Conservation (phyloP, 2,113 vertebrate genomes). For the Tetrao urogallus region DNA sequence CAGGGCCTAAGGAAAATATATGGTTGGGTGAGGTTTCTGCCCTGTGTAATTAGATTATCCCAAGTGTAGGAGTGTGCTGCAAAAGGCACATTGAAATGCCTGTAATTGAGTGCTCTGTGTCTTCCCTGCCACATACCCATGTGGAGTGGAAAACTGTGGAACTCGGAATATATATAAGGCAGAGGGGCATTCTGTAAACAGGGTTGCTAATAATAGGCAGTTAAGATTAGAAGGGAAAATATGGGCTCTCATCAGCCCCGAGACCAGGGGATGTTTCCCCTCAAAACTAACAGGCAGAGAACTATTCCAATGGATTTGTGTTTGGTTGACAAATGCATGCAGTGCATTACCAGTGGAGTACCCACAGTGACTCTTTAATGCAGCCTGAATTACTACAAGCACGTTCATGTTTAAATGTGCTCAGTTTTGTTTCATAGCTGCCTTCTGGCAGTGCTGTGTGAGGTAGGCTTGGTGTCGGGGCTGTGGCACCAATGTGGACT, state of each 20-base stretch:
- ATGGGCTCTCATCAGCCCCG: not conserved
- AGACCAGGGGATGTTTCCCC: not conserved
- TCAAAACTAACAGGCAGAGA: conserved; percentile 17
- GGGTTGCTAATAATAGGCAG: not conserved
- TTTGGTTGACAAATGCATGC: not conserved
- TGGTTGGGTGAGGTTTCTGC: conserved; percentile 59
- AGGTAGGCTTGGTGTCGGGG: not conserved
- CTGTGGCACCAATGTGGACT: not conserved
- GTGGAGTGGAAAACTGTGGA: conserved; percentile 6
- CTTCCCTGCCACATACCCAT: not conserved
- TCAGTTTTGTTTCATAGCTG: not conserved
- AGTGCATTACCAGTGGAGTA: not conserved
- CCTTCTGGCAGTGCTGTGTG: not conserved
- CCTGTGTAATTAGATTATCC: conserved; percentile 69
- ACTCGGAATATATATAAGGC: not conserved
- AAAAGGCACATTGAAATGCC: conserved; percentile 62
- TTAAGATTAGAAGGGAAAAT: conserved; percentile 20
- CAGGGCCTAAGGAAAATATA: conserved; percentile 63
- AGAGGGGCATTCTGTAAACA: not conserved
- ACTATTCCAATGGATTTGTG: not conserved
- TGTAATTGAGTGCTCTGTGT: conserved; percentile 26
- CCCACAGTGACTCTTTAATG: not conserved
- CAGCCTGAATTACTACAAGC: not conserved
- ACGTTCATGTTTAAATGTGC: not conserved
- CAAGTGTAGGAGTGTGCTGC: conserved; percentile 60